These are phyloP conservation scores for Rhinophrynus dorsalis DNA, from an alignment of 2,797 vertebrate species.

Conservation along the genomic window DNA sequence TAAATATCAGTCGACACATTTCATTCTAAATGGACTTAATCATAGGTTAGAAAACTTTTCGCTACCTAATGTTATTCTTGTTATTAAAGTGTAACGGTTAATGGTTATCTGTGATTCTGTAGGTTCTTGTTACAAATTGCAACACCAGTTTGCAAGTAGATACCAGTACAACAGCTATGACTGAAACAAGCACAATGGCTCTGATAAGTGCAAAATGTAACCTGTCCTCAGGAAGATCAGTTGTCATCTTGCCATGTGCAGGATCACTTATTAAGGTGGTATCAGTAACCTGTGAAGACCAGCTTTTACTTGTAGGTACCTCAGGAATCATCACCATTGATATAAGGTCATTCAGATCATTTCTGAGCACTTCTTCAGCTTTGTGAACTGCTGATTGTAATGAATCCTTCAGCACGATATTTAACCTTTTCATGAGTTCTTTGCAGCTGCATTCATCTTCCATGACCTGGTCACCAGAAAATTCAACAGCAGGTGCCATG, in stretches of 20 bases:
- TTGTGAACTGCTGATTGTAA: slow-evolving; percentile 15
- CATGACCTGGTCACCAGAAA: slow-evolving; percentile 10
- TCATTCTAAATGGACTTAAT: no score
- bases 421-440: slow-evolving; percentile 14
- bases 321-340: neutral
- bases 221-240: neutral
- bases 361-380: slow-evolving; percentile 23
- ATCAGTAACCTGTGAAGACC: neutral
- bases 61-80: no score
- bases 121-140: slow-evolving; percentile 31
- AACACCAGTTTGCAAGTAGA: slow-evolving; percentile 29
- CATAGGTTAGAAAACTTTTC: no score
- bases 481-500: slow-evolving; percentile 19
- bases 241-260: neutral
- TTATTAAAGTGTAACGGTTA: no score
- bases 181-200: slow-evolving; percentile 24
- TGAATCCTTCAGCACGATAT: neutral
- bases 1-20: no score
- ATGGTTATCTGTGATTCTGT: slow-evolving; percentile 15
- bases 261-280: neutral
- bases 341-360: slow-evolving; percentile 17
- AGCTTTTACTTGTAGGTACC: neutral
- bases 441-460: slow-evolving; percentile 19
- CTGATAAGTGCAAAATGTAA: slow-evolving; percentile 24
- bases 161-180: slow-evolving; percentile 30